Percentiles rank a stretch among this genome's conserved stretches.
Evolutionary conservation across 2,113 vertebrate genomes (phyloP).

Genomic region (Leuciscus idus): DNA sequence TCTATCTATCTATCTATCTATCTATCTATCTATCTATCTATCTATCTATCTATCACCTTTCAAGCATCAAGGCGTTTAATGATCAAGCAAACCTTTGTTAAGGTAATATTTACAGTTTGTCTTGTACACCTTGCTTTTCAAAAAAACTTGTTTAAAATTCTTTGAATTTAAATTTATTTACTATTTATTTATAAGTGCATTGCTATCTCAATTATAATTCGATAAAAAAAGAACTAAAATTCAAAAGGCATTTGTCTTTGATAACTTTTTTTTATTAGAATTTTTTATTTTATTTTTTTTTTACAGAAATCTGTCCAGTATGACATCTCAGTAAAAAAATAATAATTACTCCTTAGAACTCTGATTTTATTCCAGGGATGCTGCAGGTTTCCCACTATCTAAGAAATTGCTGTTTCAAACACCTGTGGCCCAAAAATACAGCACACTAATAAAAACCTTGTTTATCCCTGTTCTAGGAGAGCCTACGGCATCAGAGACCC

Average conservation of each 20-base stretch:
- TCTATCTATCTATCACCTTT: too few relatives aligned
- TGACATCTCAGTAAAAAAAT: background rate
- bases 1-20: background rate
- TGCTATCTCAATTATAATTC: background rate
- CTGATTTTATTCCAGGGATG: constrained; percentile 51
- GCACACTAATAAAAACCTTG: constrained; percentile 48
- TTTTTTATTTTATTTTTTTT: background rate
- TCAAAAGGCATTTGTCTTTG: background rate
- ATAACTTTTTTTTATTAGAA: background rate
- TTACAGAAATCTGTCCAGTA: background rate
- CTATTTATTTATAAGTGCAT: background rate
- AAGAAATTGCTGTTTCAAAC: constrained; percentile 58
- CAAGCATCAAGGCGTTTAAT: too few relatives aligned
- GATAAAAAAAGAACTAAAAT: background rate
- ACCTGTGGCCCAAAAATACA: constrained; percentile 44
- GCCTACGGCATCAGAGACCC: constrained; percentile 25
- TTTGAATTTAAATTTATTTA: background rate
- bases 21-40: background rate
- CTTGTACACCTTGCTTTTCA: too few relatives aligned
- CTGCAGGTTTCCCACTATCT: constrained; percentile 50
- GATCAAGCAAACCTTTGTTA: too few relatives aligned
- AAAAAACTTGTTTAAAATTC: background rate
- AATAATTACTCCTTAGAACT: constrained; percentile 45
- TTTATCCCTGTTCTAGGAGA: constrained; percentile 41
- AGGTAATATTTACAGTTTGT: too few relatives aligned